A percentile compares a stretch with the other conserved stretches of the same genome.
Evolutionary conservation across 2,797 vertebrate genomes (phyloP).

Genomic region (Chromobotia macracanthus): DNA sequence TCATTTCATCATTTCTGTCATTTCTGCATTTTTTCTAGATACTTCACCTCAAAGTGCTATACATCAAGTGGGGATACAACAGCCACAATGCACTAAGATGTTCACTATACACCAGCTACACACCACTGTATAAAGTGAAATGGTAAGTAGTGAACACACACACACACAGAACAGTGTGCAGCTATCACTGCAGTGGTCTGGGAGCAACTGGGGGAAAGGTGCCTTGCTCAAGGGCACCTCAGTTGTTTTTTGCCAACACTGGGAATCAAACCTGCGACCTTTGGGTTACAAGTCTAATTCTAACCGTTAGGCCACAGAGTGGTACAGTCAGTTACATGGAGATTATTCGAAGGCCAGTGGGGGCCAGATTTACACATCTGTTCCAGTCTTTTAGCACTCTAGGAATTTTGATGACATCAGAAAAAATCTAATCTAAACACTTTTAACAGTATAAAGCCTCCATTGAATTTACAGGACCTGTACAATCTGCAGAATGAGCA

Average conservation of each 20-base stretch:
- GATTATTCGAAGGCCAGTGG: background rate
- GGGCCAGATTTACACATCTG: background rate
- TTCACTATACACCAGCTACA: background rate
- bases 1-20: background rate
- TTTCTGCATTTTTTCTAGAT: background rate
- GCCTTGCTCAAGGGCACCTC: too few species aligned
- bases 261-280: too few species aligned
- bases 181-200: too few species aligned
- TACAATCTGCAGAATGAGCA: background rate
- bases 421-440: background rate
- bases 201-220: too few species aligned
- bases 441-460: background rate
- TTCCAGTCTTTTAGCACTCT: background rate
- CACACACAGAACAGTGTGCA: too few species aligned
- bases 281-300: too few species aligned
- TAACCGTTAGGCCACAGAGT: background rate
- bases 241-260: too few species aligned
- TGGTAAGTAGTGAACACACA: too few species aligned
- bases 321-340: background rate
- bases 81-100: background rate
- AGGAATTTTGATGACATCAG: background rate
- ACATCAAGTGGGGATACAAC: background rate
- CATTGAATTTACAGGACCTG: background rate
- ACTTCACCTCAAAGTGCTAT: background rate
- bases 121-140: background rate